phyloP scores from a whole-genome alignment of 2,113 vertebrate species.

The Apistogramma diplotaenia region DNA sequence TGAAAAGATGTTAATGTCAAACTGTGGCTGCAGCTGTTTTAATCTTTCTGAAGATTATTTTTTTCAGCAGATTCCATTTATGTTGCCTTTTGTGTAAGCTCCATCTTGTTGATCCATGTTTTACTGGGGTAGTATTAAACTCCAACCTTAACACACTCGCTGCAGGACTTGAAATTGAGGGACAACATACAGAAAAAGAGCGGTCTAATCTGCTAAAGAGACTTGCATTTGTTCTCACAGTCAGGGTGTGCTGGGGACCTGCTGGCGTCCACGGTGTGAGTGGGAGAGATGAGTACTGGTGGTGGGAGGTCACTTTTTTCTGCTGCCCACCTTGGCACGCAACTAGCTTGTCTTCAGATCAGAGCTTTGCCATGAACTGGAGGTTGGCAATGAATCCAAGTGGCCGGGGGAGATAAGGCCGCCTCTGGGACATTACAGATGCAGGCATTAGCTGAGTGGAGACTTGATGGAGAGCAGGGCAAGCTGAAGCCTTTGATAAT shows the following conservation, averaged over 20 bases:
- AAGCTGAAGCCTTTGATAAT: conserved; percentile 72
- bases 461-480: conserved; percentile 61
- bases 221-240: conserved; percentile 44
- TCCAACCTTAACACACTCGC: neutral
- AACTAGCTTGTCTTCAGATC: conserved; percentile 71
- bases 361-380: conserved; percentile 72
- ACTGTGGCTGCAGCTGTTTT: neutral
- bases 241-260: conserved; percentile 24
- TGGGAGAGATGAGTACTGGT: conserved; percentile 49
- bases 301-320: conserved; percentile 62
- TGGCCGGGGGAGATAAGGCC: conserved; percentile 75
- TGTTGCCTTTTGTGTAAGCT: neutral
- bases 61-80: neutral
- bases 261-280: conserved; percentile 25
- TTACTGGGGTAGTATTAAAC: neutral
- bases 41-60: neutral
- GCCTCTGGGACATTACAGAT: conserved; percentile 71
- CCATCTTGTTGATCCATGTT: neutral
- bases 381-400: conserved; percentile 72
- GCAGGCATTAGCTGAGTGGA: conserved; percentile 67
- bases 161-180: conserved; percentile 11
- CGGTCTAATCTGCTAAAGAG: conserved; percentile 39
- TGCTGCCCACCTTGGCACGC: conserved; percentile 70
- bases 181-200: conserved; percentile 6
- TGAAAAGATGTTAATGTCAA: neutral